Conservation (phyloP, 2,113 vertebrate genomes). For the Choloepus hoffmanni region DNA sequence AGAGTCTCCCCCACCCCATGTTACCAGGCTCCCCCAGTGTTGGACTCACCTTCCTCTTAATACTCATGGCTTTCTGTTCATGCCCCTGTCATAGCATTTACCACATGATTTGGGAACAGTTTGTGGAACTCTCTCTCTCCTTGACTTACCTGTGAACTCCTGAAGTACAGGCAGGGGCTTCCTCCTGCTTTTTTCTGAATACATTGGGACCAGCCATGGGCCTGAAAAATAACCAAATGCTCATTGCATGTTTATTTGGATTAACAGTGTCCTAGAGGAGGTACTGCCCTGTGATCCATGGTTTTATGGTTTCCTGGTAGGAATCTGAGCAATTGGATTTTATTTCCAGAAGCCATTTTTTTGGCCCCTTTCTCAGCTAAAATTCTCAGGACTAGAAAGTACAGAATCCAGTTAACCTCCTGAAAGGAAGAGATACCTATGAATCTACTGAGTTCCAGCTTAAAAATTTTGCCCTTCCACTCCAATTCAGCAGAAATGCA, state of each 20-base stretch:
- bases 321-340: not conserved
- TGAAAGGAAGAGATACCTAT: not conserved
- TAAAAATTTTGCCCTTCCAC: not conserved
- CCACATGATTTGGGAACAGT: not conserved
- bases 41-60: not conserved
- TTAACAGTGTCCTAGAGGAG: not conserved
- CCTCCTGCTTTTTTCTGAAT: not conserved
- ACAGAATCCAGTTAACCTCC: not conserved
- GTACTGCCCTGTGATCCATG: not conserved
- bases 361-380: not conserved
- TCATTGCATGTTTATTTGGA: not conserved
- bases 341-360: not conserved
- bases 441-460: not conserved
- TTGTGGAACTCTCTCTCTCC: not conserved
- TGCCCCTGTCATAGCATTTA: not conserved
- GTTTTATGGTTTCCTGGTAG: not conserved
- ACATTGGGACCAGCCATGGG: not conserved
- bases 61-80: not conserved
- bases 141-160: not conserved
- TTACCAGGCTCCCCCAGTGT: not conserved
- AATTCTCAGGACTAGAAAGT: not conserved
- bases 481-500: not conserved
- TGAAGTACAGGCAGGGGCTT: not conserved
- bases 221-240: not conserved
- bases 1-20: not conserved